Evolutionary conservation across 1,140 invertebrate species (phyloP).

Genomic region (Caenorhabditis brenneri): DNA sequence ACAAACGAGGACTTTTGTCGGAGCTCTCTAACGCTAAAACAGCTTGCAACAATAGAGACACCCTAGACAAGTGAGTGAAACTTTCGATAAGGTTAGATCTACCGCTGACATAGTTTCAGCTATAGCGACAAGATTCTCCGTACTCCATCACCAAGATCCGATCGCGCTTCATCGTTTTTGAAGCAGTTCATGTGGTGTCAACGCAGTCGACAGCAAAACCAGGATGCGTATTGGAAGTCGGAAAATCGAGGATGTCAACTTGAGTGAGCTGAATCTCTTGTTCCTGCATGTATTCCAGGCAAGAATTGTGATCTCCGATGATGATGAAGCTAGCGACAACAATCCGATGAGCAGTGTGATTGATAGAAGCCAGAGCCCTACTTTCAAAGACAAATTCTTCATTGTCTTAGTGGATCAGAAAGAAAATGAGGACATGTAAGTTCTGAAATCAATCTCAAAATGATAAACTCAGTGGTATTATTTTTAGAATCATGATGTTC

Average conservation of each 20-base stretch:
- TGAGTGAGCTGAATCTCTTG: constrained; percentile 77
- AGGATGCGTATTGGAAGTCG: constrained; percentile 93
- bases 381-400: constrained; percentile 71
- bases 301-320: constrained; percentile 82
- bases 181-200: constrained; percentile 87
- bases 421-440: constrained; percentile 76
- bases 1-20: constrained; percentile 89
- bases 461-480: constrained; percentile 61
- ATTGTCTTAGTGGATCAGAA: constrained; percentile 72
- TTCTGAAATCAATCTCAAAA: neutral
- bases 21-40: constrained; percentile 81
- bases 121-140: constrained; percentile 25
- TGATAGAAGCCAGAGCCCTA: constrained; percentile 43
- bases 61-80: constrained; percentile 14
- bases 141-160: constrained; percentile 31
- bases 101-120: constrained; percentile 7
- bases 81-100: no score
- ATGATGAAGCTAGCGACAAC: constrained; percentile 60
- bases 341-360: constrained; percentile 48
- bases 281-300: constrained; percentile 95
- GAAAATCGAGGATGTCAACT: constrained; percentile 82
- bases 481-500: constrained; percentile 68
- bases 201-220: constrained; percentile 94
- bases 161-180: neutral
- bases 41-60: neutral